These are phyloP conservation scores for Anser cygnoides DNA, from an alignment of 2,113 vertebrate species.

Conservation along the genomic window DNA sequence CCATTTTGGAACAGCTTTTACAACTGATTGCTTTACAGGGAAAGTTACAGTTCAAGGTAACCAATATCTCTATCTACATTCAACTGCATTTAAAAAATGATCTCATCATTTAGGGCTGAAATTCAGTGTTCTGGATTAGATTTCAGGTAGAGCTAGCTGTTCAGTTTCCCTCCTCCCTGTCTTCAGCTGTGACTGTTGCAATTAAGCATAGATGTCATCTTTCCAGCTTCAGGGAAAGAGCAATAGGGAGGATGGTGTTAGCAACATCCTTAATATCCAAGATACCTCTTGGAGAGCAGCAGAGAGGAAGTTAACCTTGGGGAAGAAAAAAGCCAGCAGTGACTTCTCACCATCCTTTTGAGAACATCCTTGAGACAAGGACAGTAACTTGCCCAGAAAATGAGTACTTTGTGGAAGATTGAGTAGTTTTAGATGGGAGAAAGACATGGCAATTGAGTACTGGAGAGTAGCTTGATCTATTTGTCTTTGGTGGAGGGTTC, in stretches of 20 bases:
- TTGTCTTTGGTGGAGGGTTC: background rate
- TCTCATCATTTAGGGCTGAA: background rate
- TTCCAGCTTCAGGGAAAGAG: background rate
- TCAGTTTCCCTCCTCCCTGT: background rate
- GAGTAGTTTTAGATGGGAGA: background rate
- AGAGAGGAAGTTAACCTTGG: background rate
- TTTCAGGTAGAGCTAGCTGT: background rate
- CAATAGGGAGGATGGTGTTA: background rate
- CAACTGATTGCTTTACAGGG: background rate
- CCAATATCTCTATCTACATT: background rate
- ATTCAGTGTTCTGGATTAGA: background rate
- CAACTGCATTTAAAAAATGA: background rate
- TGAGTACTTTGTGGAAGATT: background rate
- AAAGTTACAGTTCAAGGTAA: background rate
- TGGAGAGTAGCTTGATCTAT: background rate
- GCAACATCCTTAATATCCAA: background rate
- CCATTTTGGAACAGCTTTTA: background rate
- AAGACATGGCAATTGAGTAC: background rate
- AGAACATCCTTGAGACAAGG: background rate
- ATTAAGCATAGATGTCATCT: background rate
- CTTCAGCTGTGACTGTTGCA: background rate
- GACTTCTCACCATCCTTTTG: background rate
- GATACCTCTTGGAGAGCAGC: background rate
- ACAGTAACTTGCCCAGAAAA: background rate
- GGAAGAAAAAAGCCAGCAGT: background rate